A percentile compares a stretch with the other conserved stretches of the same genome.
Conservation (phyloP, 2,888 invertebrate species). For the Leucozona laternaria region DNA sequence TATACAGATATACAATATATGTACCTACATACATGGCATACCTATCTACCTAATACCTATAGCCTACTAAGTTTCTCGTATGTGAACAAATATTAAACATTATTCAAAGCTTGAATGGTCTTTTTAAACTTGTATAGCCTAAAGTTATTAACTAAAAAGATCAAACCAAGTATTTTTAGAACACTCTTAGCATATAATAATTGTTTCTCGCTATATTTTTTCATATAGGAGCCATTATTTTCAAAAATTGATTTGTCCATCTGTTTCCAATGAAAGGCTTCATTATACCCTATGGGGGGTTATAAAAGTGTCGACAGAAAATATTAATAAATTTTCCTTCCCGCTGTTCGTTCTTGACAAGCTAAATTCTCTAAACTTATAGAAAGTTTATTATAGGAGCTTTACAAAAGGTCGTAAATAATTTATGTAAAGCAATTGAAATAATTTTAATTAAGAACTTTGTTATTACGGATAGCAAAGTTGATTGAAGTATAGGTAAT, state of each 20-base stretch:
- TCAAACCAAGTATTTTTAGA: too few relatives aligned
- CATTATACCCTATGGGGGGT: neutral
- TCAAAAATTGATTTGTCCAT: neutral
- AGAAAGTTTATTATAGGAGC: neutral
- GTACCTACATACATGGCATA: too few relatives aligned
- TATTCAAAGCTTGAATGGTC: too few relatives aligned
- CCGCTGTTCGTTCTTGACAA: neutral
- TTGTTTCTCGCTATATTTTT: neutral
- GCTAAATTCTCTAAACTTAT: neutral
- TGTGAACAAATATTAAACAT: too few relatives aligned
- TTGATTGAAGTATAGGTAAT: slow-evolving; percentile 18
- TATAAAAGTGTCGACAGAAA: neutral
- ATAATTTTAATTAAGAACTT: slow-evolving; percentile 14
- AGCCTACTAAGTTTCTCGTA: too few relatives aligned
- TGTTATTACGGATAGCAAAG: slow-evolving; percentile 8
- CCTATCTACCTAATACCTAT: too few relatives aligned
- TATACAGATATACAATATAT: too few relatives aligned
- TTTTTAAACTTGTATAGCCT: too few relatives aligned
- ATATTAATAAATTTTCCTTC: neutral
- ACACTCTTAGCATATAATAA: too few relatives aligned
- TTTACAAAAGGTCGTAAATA: slow-evolving; percentile 12
- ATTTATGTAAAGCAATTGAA: slow-evolving; percentile 18
- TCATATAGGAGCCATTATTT: neutral
- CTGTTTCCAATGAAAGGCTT: neutral
- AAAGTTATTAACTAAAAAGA: too few relatives aligned